Conservation (phyloP, 2,888 invertebrate species). For the Acleris emargana region DNA sequence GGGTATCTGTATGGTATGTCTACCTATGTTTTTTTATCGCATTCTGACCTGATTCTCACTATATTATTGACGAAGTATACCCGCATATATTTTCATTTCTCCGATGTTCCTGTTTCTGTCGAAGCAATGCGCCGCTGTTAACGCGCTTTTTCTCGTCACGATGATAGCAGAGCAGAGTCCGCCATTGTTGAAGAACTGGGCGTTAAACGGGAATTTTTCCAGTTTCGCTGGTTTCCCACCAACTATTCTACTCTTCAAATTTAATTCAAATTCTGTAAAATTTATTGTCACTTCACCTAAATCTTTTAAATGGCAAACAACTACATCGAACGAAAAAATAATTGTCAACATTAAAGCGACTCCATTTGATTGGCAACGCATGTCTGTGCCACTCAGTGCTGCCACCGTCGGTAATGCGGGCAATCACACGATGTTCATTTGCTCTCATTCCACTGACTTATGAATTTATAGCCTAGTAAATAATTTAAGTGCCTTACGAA, state of each 20-base stretch:
- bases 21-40: too few species aligned
- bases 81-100: conserved; percentile 52
- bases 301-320: conserved; percentile 48
- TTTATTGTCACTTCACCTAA: conserved; percentile 45
- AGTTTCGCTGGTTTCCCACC: conserved; percentile 44
- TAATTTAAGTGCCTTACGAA: conserved; percentile 1
- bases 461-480: conserved; percentile 7
- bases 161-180: conserved; percentile 52
- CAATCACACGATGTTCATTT: neutral
- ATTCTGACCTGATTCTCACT: too few species aligned
- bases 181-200: conserved; percentile 51
- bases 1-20: too few species aligned
- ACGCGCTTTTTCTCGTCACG: conserved; percentile 47
- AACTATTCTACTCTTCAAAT: conserved; percentile 43
- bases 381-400: neutral
- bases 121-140: conserved; percentile 60
- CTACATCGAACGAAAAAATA: conserved; percentile 4
- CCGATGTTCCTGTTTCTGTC: conserved; percentile 48
- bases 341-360: neutral
- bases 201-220: conserved; percentile 46
- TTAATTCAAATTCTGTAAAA: conserved; percentile 36
- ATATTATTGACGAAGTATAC: conserved; percentile 40
- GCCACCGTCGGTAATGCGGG: too few species aligned
- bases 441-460: neutral
- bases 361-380: neutral